phyloP scores from a whole-genome alignment of 1,140 invertebrate species.

The Dryas iulia region DNA sequence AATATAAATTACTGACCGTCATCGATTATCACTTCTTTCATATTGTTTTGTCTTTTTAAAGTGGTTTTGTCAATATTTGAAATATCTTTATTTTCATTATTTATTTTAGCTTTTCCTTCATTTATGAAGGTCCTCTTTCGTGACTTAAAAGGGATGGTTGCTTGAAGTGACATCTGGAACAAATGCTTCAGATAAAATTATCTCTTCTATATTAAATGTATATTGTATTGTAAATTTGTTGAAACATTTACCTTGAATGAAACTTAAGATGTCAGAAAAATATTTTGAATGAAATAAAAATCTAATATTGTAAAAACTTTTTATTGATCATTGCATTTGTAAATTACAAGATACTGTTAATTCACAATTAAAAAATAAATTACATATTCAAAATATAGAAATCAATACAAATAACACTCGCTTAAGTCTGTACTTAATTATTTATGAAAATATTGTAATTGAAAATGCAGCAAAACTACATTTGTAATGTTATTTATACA shows the following conservation, averaged over 20 bases:
- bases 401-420: not conserved
- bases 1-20: conserved; percentile 1
- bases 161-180: conserved; percentile 68
- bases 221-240: not conserved
- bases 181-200: conserved; percentile 7
- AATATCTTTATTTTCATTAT: conserved; percentile 59
- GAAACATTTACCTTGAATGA: not conserved
- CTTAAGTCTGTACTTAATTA: not conserved
- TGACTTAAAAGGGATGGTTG: conserved; percentile 64
- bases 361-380: not conserved
- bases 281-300: conserved; percentile 10
- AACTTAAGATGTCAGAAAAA: not conserved
- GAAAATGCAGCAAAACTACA: no score
- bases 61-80: conserved; percentile 38
- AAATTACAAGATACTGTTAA: conserved; percentile 1
- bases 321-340: conserved; percentile 19
- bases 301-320: conserved; percentile 7
- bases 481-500: not conserved
- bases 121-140: conserved; percentile 58
- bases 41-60: conserved; percentile 36
- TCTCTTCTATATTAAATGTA: no score
- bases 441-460: not conserved
- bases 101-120: conserved; percentile 39
- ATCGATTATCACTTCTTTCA: conserved; percentile 4
- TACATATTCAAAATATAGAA: not conserved